A percentile compares a stretch with the other conserved stretches of the same genome.
phyloP scores from a whole-genome alignment of 2,888 invertebrate genomes.

The Ectemnius continuus region DNA sequence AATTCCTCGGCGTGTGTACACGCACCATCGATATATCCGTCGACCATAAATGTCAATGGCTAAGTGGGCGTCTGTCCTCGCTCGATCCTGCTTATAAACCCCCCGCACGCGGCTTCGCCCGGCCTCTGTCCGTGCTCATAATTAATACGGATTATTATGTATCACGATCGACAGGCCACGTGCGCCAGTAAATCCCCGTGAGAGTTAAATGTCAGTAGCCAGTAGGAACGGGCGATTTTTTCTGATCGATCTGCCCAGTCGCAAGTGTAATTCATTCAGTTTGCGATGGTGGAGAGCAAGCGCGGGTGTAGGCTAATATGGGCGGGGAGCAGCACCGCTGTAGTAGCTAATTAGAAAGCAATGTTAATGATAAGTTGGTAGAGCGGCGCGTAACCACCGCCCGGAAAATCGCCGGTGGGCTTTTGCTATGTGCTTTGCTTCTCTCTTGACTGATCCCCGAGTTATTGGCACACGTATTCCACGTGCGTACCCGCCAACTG shows the following conservation, averaged over 20 bases:
- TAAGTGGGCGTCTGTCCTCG: slow-evolving; percentile 57
- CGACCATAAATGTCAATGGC: slow-evolving; percentile 54
- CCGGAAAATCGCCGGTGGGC: slow-evolving; percentile 19
- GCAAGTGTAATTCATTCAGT: slow-evolving; percentile 8
- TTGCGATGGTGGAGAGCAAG: background rate
- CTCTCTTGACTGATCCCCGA: slow-evolving; percentile 15
- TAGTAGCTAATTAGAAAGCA: slow-evolving; percentile 52
- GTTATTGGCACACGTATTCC: background rate
- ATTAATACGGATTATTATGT: slow-evolving; percentile 66
- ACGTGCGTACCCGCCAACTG: background rate
- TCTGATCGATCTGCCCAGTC: slow-evolving; percentile 16
- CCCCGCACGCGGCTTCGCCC: background rate
- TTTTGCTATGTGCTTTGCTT: slow-evolving; percentile 32
- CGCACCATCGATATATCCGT: slow-evolving; percentile 19
- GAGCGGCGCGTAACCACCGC: slow-evolving; percentile 11
- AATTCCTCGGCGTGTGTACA: no score
- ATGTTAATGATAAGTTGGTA: slow-evolving; percentile 40
- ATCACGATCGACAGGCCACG: slow-evolving; percentile 49
- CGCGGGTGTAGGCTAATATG: slow-evolving; percentile 29
- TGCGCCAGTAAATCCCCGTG: slow-evolving; percentile 49
- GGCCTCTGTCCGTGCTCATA: slow-evolving; percentile 46
- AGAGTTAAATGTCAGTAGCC: slow-evolving; percentile 43
- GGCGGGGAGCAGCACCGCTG: slow-evolving; percentile 30
- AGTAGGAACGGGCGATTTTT: slow-evolving; percentile 42
- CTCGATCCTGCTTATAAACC: slow-evolving; percentile 5